A percentile compares a stretch with the other conserved stretches of the same genome.
Conservation (phyloP, 1,140 invertebrate genomes). For the Drosophila eugracilis region DNA sequence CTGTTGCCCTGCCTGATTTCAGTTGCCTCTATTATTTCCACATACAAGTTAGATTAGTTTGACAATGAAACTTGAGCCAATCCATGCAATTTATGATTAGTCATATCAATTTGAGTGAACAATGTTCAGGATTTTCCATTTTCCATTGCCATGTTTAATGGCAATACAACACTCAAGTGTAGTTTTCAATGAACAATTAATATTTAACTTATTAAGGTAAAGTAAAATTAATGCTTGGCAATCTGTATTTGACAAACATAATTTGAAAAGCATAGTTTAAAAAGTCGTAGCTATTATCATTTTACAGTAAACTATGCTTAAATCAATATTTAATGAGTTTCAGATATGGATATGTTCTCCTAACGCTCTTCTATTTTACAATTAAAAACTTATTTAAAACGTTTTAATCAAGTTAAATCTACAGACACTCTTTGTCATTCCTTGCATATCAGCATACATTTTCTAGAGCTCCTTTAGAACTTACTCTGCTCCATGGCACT, state of each 20-base stretch:
- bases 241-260: not conserved
- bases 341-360: too few species aligned
- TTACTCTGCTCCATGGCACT: conserved; percentile 70
- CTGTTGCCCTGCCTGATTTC: conserved; percentile 2
- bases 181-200: not conserved
- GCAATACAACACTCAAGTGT: not conserved
- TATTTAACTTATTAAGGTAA: not conserved
- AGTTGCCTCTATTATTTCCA: conserved; percentile 1
- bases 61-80: conserved; percentile 7
- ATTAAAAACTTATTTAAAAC: too few species aligned
- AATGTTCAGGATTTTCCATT: not conserved
- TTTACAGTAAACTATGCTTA: too few species aligned
- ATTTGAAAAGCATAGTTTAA: not conserved
- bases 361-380: too few species aligned
- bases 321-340: too few species aligned
- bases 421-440: not conserved
- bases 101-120: not conserved
- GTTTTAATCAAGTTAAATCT: too few species aligned
- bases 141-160: not conserved
- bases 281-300: too few species aligned
- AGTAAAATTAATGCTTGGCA: too few species aligned
- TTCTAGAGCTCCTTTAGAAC: conserved; percentile 34
- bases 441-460: not conserved
- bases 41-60: conserved; percentile 7
- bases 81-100: conserved; percentile 5